Evolutionary conservation across 2,888 invertebrate species (phyloP).

Genomic region (Dicycla oo): DNA sequence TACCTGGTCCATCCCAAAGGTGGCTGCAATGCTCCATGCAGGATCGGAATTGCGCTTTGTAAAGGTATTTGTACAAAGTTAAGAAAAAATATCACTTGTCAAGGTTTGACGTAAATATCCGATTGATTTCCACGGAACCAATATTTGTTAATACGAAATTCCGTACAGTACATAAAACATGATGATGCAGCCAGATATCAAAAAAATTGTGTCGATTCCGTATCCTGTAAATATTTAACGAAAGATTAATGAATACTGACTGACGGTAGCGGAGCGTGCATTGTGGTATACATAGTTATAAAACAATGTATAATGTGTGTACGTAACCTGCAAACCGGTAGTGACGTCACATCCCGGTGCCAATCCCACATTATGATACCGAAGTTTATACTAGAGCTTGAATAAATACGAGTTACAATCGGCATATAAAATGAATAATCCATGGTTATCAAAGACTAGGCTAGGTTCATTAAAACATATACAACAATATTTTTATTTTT

Average conservation of each 20-base stretch:
- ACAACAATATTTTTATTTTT: background rate
- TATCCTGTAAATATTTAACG: slow-evolving; percentile 38
- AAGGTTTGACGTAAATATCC: background rate
- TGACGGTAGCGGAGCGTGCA: slow-evolving; percentile 24
- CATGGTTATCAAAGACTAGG: background rate
- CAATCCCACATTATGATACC: slow-evolving; percentile 41
- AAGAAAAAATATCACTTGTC: background rate
- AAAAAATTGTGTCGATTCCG: background rate
- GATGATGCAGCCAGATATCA: background rate
- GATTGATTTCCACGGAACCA: background rate
- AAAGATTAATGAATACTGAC: slow-evolving; percentile 47
- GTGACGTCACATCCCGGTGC: slow-evolving; percentile 35
- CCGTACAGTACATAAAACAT: background rate
- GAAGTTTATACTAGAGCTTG: slow-evolving; percentile 42
- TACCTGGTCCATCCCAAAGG: no score
- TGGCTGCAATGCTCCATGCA: no score
- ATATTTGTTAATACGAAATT: background rate
- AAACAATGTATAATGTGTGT: slow-evolving; percentile 4
- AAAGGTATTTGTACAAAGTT: no score
- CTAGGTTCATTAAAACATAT: background rate
- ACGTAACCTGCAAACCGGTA: slow-evolving; percentile 28
- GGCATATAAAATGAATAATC: slow-evolving; percentile 20
- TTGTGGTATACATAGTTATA: slow-evolving; percentile 21
- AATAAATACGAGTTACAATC: slow-evolving; percentile 41
- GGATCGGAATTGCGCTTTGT: no score